Evolutionary conservation across 2,113 vertebrate species (phyloP).

Genomic region (Apus apus): DNA sequence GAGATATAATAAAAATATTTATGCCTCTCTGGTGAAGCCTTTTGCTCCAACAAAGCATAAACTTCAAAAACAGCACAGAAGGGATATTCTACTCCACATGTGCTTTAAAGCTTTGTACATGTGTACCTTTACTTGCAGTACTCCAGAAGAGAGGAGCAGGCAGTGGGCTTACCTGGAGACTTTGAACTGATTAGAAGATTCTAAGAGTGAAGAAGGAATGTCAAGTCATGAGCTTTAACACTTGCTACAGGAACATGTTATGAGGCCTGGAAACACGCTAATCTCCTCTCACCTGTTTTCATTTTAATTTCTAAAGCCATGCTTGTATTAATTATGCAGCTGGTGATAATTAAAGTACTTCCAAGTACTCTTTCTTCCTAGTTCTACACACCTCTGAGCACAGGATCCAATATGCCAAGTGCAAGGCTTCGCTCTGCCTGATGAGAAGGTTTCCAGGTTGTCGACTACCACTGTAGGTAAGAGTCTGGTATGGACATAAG

Average conservation of each 20-base stretch:
- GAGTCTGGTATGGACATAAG: conserved; percentile 80
- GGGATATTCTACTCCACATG: neutral
- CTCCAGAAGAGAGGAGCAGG: neutral
- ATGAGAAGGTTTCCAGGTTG: conserved; percentile 67
- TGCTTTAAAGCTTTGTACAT: neutral
- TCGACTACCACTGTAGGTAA: conserved; percentile 74
- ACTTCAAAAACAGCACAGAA: neutral
- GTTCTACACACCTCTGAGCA: conserved; percentile 69
- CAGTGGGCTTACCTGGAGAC: neutral
- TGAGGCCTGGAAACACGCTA: neutral
- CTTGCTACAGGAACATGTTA: neutral
- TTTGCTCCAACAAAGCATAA: neutral
- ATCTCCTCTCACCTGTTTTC: neutral
- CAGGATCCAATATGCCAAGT: conserved; percentile 69
- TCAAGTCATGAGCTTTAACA: neutral
- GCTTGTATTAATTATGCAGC: neutral
- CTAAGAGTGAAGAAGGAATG: neutral
- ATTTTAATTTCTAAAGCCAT: neutral
- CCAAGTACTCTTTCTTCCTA: neutral
- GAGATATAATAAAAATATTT: neutral
- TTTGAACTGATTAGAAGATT: neutral
- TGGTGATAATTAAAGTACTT: neutral
- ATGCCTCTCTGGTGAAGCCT: neutral
- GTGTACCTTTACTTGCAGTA: neutral
- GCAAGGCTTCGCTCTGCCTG: conserved; percentile 63